Base-by-base conservation (phyloP, 1,140 invertebrate genomes). In the Gerris buenoi region DNA sequence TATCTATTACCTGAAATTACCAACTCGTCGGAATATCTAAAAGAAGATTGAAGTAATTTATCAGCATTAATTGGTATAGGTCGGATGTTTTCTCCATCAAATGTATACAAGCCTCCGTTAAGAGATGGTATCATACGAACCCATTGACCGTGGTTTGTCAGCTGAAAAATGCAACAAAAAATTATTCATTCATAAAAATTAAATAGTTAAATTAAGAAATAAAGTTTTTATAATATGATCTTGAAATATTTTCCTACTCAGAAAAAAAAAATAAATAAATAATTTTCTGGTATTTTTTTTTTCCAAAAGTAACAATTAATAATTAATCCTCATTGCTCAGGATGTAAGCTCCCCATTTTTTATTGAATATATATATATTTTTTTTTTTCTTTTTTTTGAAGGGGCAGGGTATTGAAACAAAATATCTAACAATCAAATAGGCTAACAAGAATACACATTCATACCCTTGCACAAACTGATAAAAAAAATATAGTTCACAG, bases 61-160 rank as follows among this genome's bases (percentile, higher is more conserved):
- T 95, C 92, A 0, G 90, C 87, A 63, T 87, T 86, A 67, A 97
- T 84, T 23, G 92, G 91, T 64, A 97, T 79, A 0, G 88, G 84
- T 79, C 96, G 89, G 65, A 97, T 84, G 72, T 83, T 87, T 63
- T 91, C 85, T 0, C 91, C 93, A 80, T 95, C 90, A 77, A 94
- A 91, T 76, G 88, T 90, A 77, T 94, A 98, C 5, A 98, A 80
- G 22, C 86, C 85, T 13, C 95, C 95, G 76, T 86, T 89, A 10
- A 98, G 77, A 0, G 94, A 95, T 29, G 94, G 95, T 74, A 98
- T 93, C 71, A 97, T 81, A 69, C 89, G 83, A 33, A 93, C 85
- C 79, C 84, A 88, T 75, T 93, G 86, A 0, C 92, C 93, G 79
- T 91, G 87, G 68, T 88, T 88, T 61, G 85, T 89, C 18, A 96